Evolutionary conservation across 2,888 invertebrate species (phyloP).

Genomic region (Trissolcus brochymenae): DNA sequence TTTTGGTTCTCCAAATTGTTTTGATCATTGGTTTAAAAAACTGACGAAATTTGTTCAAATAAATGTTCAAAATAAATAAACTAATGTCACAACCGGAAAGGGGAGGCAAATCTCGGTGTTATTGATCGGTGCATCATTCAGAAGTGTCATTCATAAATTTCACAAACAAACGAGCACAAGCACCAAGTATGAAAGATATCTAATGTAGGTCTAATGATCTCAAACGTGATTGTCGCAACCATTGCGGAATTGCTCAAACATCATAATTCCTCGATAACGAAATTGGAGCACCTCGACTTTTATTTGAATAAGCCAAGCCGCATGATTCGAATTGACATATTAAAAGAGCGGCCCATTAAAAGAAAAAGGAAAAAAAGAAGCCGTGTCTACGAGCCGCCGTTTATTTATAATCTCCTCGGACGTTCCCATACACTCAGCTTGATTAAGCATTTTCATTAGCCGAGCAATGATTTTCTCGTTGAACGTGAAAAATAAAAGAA

Average conservation of each 20-base stretch:
- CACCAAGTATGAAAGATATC: neutral
- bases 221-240: conserved; percentile 4
- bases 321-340: neutral
- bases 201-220: conserved; percentile 10
- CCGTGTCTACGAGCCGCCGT: no score
- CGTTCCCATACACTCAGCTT: no score
- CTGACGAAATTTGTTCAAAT: neutral
- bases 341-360: no score
- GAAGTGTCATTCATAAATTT: neutral
- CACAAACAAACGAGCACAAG: conserved; percentile 1
- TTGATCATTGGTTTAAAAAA: no score
- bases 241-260: conserved; percentile 1
- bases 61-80: neutral
- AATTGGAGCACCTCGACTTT: conserved; percentile 5
- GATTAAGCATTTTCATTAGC: no score
- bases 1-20: no score
- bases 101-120: neutral
- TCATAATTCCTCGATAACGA: conserved; percentile 19
- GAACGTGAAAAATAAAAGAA: no score
- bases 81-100: neutral
- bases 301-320: neutral
- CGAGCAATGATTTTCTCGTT: no score
- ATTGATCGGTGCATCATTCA: neutral
- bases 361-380: no score
- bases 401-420: no score